phyloP scores from a whole-genome alignment of 2,797 vertebrate genomes.

The Pristis pectinata region DNA sequence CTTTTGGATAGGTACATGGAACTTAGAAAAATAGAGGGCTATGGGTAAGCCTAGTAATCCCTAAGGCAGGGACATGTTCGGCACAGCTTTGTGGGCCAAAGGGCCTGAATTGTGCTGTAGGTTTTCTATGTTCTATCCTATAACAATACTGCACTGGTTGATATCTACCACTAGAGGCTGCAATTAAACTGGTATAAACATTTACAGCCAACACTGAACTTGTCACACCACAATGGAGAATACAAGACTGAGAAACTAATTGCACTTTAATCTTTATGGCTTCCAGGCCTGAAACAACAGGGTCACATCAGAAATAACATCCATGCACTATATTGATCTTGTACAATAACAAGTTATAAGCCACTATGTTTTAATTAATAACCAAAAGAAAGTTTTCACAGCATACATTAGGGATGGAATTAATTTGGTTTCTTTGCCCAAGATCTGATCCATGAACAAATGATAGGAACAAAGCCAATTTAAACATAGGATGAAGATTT shows the following conservation, averaged over 20 bases:
- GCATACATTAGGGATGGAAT: neutral
- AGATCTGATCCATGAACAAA: neutral
- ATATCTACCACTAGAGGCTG: conserved; percentile 23
- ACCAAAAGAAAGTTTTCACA: neutral
- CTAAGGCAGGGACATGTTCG: too few relatives aligned
- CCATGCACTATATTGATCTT: neutral
- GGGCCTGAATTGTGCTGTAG: too few relatives aligned
- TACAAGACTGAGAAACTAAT: neutral
- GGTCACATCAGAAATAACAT: neutral
- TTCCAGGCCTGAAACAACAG: neutral
- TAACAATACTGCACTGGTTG: neutral
- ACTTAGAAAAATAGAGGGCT: too few relatives aligned
- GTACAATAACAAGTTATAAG: neutral
- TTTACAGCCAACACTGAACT: neutral
- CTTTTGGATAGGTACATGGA: too few relatives aligned
- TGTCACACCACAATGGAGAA: neutral
- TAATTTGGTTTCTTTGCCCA: neutral
- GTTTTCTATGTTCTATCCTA: too few relatives aligned
- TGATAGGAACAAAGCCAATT: neutral
- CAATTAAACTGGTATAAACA: neutral
- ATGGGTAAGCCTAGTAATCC: too few relatives aligned
- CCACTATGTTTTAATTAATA: neutral
- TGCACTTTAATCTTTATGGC: neutral
- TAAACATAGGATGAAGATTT: neutral
- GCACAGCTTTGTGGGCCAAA: too few relatives aligned